These are phyloP conservation scores for Anastrepha ludens DNA, from an alignment of 1,140 invertebrate species.

Conservation along the genomic window DNA sequence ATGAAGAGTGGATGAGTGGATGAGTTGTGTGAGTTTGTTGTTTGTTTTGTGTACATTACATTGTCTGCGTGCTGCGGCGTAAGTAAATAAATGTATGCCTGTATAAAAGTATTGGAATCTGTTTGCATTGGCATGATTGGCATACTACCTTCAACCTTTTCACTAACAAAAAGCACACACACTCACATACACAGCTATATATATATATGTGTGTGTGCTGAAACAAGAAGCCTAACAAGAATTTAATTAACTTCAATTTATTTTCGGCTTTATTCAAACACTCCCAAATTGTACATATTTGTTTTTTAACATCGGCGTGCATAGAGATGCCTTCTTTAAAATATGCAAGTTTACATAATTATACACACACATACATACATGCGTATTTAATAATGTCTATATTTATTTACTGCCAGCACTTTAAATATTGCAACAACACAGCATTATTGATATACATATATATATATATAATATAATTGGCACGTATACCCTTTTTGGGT, in stretches of 20 bases:
- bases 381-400: background rate
- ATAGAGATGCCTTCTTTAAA: background rate
- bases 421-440: too few relatives aligned
- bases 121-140: background rate
- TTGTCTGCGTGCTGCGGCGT: conserved; percentile 8
- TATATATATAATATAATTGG: too few relatives aligned
- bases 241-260: conserved; percentile 50
- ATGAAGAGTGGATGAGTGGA: too few relatives aligned
- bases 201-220: background rate
- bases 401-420: background rate
- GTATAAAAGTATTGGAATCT: background rate
- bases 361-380: too few relatives aligned
- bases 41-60: conserved; percentile 39
- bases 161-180: background rate
- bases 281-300: background rate
- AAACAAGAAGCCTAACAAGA: background rate
- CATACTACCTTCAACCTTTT: background rate
- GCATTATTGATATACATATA: too few relatives aligned
- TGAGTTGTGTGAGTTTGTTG: conserved; percentile 1
- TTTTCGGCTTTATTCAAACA: conserved; percentile 10
- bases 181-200: background rate
- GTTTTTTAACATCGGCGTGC: background rate
- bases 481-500: too few relatives aligned
- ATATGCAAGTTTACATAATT: background rate
- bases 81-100: background rate